Evolutionary conservation across 64 coral and sea anemone species (phyloP).

Genomic region (Dendronephthya gigantea): DNA sequence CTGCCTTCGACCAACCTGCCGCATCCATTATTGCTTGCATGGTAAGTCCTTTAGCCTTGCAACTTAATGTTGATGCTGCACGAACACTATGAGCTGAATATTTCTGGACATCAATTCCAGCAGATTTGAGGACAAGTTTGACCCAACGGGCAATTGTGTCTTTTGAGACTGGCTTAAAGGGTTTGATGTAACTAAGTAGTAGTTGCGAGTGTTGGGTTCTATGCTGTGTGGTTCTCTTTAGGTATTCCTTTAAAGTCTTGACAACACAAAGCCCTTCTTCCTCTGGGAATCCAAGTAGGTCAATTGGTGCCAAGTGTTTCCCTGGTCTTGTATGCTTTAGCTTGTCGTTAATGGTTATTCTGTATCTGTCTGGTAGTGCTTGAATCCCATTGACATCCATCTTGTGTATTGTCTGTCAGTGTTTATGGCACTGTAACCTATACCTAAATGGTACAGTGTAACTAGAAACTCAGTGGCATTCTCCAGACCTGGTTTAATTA

Average conservation of each 20-base stretch:
- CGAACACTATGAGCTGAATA: slow-evolving; percentile 36
- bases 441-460: too few relatives aligned
- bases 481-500: too few relatives aligned
- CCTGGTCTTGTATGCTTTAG: slow-evolving; percentile 42
- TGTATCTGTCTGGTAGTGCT: too few relatives aligned
- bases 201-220: slow-evolving; percentile 17
- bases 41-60: slow-evolving; percentile 8
- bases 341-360: too few relatives aligned
- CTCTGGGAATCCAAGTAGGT: slow-evolving; percentile 27
- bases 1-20: slow-evolving; percentile 40
- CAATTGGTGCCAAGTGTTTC: too few relatives aligned
- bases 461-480: too few relatives aligned
- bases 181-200: slow-evolving; percentile 32
- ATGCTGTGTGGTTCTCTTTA: neutral
- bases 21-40: slow-evolving; percentile 35
- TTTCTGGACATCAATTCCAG: slow-evolving; percentile 51
- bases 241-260: slow-evolving; percentile 27
- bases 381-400: too few relatives aligned
- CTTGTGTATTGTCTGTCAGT: too few relatives aligned
- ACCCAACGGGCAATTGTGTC: slow-evolving; percentile 45
- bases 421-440: too few relatives aligned
- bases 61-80: slow-evolving; percentile 35
- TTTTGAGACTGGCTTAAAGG: slow-evolving; percentile 32
- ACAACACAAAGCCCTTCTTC: slow-evolving; percentile 40
- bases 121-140: neutral